A percentile compares a stretch with the other conserved stretches of the same genome.
These are phyloP conservation scores for Oceanites oceanicus DNA, from an alignment of 2,113 vertebrate genomes.

Conservation along the genomic window DNA sequence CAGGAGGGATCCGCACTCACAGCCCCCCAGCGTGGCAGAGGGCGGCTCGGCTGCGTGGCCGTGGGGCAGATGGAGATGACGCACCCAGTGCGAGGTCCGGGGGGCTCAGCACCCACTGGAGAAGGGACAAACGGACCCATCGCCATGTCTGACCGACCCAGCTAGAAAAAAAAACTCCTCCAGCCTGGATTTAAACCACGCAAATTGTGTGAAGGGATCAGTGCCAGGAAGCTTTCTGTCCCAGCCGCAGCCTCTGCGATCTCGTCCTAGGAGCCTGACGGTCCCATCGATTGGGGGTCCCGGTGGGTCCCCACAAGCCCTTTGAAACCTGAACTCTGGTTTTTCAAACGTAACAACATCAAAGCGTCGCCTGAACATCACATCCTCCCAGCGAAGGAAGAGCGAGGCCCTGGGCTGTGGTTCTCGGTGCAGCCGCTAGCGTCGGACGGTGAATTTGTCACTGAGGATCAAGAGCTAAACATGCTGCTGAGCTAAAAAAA, in stretches of 20 bases:
- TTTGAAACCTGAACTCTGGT: background rate
- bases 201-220: rapidly evolving
- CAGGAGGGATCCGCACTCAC: rapidly evolving
- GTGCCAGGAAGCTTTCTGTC: background rate
- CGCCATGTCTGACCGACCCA: background rate
- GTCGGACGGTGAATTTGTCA: background rate
- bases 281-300: background rate
- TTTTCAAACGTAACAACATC: background rate
- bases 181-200: background rate
- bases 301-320: background rate
- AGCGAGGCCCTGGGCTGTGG: background rate
- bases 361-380: rapidly evolving
- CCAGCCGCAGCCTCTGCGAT: background rate
- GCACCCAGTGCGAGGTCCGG: rapidly evolving
- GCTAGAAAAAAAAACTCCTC: background rate
- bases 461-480: background rate
- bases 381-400: background rate
- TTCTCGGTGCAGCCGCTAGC: background rate
- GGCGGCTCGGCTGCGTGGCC: background rate
- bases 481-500: background rate
- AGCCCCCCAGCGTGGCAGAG: background rate
- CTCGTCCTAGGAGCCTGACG: background rate
- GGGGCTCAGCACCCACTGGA: no score
- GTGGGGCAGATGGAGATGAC: rapidly evolving
- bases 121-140: background rate